Conservation (phyloP, 1,140 invertebrate species). For the Aphaenogaster rudis region DNA sequence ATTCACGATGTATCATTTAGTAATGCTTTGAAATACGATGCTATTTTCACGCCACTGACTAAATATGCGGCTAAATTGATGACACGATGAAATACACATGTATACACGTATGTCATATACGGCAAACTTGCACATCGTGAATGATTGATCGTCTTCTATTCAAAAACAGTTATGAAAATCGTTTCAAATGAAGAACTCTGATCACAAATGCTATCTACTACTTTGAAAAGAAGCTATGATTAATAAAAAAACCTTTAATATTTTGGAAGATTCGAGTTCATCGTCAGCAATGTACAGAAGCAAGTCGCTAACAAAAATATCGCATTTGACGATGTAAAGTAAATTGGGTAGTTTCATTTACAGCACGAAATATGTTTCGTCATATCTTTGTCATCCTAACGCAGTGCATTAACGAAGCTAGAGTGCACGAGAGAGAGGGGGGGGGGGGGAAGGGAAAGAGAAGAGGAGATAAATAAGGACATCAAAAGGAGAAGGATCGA, state of each 20-base stretch:
- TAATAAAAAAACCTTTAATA: neutral
- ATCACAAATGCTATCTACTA: too few species aligned
- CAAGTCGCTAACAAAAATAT: neutral
- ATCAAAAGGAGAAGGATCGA: neutral
- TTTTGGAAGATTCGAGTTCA: neutral
- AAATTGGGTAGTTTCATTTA: constrained; percentile 17
- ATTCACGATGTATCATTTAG: constrained; percentile 25
- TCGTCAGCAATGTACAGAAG: neutral
- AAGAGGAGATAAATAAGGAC: neutral
- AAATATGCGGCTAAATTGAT: constrained; percentile 40
- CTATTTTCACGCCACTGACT: constrained; percentile 27
- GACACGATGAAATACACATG: neutral
- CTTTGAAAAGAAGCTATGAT: neutral
- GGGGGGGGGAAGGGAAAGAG: neutral
- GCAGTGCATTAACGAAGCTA: constrained; percentile 11
- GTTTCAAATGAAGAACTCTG: neutral
- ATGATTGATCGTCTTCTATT: constrained; percentile 22
- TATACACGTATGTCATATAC: too few species aligned
- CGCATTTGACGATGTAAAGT: neutral
- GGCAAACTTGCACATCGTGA: neutral
- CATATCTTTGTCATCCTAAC: neutral
- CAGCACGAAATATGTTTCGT: constrained; percentile 8
- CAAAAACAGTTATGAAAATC: neutral
- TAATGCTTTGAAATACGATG: constrained; percentile 28
- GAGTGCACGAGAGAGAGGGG: neutral